phyloP scores from a whole-genome alignment of 2,888 invertebrate species.

The Hecatera dysodea region DNA sequence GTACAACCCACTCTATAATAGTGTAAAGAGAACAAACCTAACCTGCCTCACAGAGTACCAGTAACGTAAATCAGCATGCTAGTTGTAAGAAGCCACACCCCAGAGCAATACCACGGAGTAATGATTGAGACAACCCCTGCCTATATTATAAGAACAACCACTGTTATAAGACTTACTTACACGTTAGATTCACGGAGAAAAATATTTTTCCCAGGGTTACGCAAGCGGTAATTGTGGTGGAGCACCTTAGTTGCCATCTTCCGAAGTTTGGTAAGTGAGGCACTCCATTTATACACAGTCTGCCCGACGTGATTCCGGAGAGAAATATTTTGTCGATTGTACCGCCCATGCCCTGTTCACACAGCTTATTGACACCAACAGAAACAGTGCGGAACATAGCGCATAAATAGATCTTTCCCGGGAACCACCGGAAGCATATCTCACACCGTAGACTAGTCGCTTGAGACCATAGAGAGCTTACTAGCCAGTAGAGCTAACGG shows the following conservation, averaged over 20 bases:
- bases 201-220: slow-evolving; percentile 91
- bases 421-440: slow-evolving; percentile 88
- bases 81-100: slow-evolving; percentile 84
- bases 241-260: slow-evolving; percentile 91
- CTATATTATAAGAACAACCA: slow-evolving; percentile 84
- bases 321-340: slow-evolving; percentile 91
- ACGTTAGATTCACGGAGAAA: slow-evolving; percentile 91
- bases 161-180: slow-evolving; percentile 88
- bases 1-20: slow-evolving; percentile 75
- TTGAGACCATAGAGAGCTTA: slow-evolving; percentile 84
- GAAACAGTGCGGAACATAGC: slow-evolving; percentile 88
- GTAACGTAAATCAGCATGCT: slow-evolving; percentile 84
- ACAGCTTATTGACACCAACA: slow-evolving; percentile 85
- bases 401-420: slow-evolving; percentile 91
- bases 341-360: slow-evolving; percentile 87
- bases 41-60: slow-evolving; percentile 79
- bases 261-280: slow-evolving; percentile 91
- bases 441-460: slow-evolving; percentile 88
- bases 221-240: slow-evolving; percentile 91
- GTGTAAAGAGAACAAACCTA: slow-evolving; percentile 73
- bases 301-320: slow-evolving; percentile 91
- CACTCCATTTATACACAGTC: slow-evolving; percentile 90
- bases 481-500: slow-evolving; percentile 84
- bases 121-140: slow-evolving; percentile 75
- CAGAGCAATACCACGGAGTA: slow-evolving; percentile 82